These are phyloP conservation scores for Brevipalpus yothersi DNA, from an alignment of 1,140 invertebrate genomes.

Conservation along the genomic window DNA sequence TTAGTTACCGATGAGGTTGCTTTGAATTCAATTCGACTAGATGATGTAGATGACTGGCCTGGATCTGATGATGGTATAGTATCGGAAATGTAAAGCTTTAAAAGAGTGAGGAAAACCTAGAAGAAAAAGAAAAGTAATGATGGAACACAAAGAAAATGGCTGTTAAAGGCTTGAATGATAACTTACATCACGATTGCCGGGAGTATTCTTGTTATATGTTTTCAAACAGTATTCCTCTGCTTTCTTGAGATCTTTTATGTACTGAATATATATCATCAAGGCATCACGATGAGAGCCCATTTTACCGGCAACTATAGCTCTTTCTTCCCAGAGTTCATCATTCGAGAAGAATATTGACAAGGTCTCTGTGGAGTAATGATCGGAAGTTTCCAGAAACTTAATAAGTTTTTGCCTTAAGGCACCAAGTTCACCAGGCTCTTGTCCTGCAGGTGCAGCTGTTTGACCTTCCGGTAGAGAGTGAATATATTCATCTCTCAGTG, in stretches of 20 bases:
- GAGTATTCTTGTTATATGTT: constrained; percentile 25
- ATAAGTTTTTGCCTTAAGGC: constrained; percentile 47
- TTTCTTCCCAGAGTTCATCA: constrained; percentile 63
- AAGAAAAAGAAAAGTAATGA: not conserved
- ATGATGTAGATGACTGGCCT: too few relatives aligned
- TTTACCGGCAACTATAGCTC: constrained; percentile 68
- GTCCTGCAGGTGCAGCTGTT: constrained; percentile 27
- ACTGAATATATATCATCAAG: constrained; percentile 65
- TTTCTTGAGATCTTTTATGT: constrained; percentile 44
- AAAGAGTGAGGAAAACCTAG: constrained; percentile 29
- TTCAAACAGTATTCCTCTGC: constrained; percentile 62
- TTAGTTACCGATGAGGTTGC: not conserved
- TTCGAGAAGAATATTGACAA: constrained; percentile 63
- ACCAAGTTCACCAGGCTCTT: constrained; percentile 30
- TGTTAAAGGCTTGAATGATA: not conserved
- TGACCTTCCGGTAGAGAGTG: constrained; percentile 15
- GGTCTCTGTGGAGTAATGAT: constrained; percentile 59
- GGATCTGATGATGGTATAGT: constrained; percentile 20
- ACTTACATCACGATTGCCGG: constrained; percentile 21
- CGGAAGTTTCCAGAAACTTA: constrained; percentile 55
- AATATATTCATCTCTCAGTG: constrained; percentile 10
- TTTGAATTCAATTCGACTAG: too few relatives aligned
- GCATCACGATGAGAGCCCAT: constrained; percentile 69
- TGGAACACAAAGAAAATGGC: not conserved
- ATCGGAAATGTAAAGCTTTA: constrained; percentile 29